Evolutionary conservation across 2,888 invertebrate genomes (phyloP).

Genomic region (Lamellibrachia satsuma): DNA sequence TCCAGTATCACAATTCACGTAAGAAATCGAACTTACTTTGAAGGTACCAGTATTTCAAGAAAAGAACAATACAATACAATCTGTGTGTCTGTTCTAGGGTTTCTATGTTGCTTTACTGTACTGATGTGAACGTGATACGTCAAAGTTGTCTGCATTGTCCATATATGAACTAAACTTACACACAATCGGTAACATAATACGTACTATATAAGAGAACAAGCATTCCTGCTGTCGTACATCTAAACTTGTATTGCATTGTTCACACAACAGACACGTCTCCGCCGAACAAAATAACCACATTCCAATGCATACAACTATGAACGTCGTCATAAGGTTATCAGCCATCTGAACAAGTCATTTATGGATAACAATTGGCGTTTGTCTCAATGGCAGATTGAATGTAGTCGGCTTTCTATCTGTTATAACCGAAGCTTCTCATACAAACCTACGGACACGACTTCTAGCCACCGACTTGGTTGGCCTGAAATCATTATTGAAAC

Average conservation of each 20-base stretch:
- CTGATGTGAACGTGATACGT: too few species aligned
- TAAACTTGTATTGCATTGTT: background rate
- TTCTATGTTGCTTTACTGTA: too few species aligned
- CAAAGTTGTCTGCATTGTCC: too few species aligned
- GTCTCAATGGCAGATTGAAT: background rate
- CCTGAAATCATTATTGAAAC: background rate
- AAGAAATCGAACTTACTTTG: too few species aligned
- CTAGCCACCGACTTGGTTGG: background rate
- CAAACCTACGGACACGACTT: background rate
- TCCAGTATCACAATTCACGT: too few species aligned
- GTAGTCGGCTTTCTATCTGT: background rate
- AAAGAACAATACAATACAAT: too few species aligned
- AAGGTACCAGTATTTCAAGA: too few species aligned
- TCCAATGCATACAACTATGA: background rate
- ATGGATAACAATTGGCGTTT: background rate
- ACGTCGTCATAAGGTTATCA: background rate
- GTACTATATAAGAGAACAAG: background rate
- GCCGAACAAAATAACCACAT: background rate
- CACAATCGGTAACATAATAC: background rate
- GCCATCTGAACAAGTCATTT: background rate
- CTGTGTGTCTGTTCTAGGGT: too few species aligned
- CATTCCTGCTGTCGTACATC: background rate
- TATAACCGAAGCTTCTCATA: too few species aligned
- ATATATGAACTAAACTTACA: background rate
- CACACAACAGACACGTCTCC: background rate